phyloP scores from a whole-genome alignment of 2,888 invertebrate genomes.

The Sipha maydis region DNA sequence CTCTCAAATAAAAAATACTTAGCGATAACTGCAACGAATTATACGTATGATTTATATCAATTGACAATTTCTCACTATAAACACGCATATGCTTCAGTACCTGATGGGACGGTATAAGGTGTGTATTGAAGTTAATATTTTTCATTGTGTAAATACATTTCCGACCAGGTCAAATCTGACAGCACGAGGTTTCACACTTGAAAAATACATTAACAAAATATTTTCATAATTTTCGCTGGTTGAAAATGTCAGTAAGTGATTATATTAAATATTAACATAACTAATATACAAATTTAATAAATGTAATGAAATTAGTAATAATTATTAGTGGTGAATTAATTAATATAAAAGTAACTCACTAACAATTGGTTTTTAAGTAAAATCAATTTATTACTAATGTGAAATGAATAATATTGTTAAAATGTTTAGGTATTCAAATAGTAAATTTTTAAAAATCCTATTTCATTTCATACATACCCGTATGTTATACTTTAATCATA shows the following conservation, averaged over 20 bases:
- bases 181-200: neutral
- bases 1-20: slow-evolving; percentile 42
- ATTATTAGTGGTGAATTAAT: no score
- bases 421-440: no score
- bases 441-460: no score
- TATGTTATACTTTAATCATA: no score
- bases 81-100: slow-evolving; percentile 41
- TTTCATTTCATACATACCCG: no score
- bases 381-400: no score
- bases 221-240: neutral
- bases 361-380: no score
- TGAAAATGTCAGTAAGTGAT: slow-evolving; percentile 20
- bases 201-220: neutral
- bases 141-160: neutral
- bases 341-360: no score
- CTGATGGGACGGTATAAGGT: slow-evolving; percentile 3
- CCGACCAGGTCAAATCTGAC: neutral
- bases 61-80: slow-evolving; percentile 21
- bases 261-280: neutral
- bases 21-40: slow-evolving; percentile 5
- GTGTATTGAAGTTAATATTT: slow-evolving; percentile 6
- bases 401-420: no score
- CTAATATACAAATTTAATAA: no score
- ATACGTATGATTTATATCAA: slow-evolving; percentile 42
- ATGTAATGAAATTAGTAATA: no score